These are phyloP conservation scores for Lacanobia oleracea DNA, from an alignment of 2,888 invertebrate species.

Conservation along the genomic window DNA sequence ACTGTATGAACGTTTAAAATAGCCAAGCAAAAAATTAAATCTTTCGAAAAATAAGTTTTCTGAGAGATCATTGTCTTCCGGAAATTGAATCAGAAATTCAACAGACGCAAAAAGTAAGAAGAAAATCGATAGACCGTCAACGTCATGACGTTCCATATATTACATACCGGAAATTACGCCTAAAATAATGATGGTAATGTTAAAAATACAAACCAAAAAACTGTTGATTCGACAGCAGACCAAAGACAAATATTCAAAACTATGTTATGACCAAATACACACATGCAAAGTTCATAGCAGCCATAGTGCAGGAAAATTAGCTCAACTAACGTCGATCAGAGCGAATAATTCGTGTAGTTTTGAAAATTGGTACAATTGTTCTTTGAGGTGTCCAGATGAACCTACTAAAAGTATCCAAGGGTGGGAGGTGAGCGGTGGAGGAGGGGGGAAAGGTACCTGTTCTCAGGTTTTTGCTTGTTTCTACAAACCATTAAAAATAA, in stretches of 20 bases:
- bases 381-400: too few relatives aligned
- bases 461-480: too few relatives aligned
- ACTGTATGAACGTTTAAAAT: too few relatives aligned
- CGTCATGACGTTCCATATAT: not conserved
- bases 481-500: too few relatives aligned
- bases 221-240: too few relatives aligned
- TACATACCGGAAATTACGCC: conserved; percentile 14
- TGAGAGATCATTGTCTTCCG: not conserved
- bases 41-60: not conserved
- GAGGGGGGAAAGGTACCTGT: too few relatives aligned
- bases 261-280: not conserved
- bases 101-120: not conserved
- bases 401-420: too few relatives aligned
- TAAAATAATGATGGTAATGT: not conserved
- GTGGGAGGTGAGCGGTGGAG: too few relatives aligned
- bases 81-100: conserved; percentile 4
- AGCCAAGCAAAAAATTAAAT: conserved; percentile 1
- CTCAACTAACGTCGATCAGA: too few relatives aligned
- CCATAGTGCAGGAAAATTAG: too few relatives aligned
- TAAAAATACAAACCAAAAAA: not conserved
- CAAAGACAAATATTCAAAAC: not conserved
- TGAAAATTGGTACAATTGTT: too few relatives aligned
- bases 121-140: conserved; percentile 1
- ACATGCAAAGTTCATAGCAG: not conserved
- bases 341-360: too few relatives aligned